Evolutionary conservation across 2,797 vertebrate genomes (phyloP), one percentile per base, ranked within the genome.

Genomic region (Phrynocephalus forsythii): DNA sequence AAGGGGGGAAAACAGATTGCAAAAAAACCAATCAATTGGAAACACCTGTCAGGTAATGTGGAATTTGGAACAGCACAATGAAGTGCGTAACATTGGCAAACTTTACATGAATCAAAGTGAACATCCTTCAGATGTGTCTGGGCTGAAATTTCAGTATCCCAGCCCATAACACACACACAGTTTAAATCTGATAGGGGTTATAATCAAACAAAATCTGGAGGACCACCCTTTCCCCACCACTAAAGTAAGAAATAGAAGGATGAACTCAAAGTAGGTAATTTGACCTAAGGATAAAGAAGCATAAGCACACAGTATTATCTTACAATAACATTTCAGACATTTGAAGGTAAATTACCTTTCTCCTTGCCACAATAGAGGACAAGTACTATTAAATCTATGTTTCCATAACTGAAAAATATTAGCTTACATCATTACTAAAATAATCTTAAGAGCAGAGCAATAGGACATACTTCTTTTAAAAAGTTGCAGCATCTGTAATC

Each of bases 11-110:
- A 4, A 60, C 0, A 75, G 2, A 22, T 33, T 1, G 63, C n/a
- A 92, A 94, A 87, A 63, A 68, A 24, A 44, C 71, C 11, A 72
- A 83, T 71, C 5, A 56, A 56, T 13, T 28, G 66, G 11, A 87
- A 52, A 28, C 7, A 33, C 6, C 11, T 2, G 8, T 78, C 16
- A 71, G 38, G 44, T 4, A 82, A 5, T 48, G 71, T 30, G 13
- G 30, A 44, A 26, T 26, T 79, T 30, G 72, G 5, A 44, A 72
- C 16, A 78, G 18, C 18, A 15, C 1, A 63, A 2, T 79, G 38
- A 50, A 5, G 50, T 15, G 28, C 13, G 13, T 20, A 86, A 66
- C 33, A 72, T 38, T 50, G 33, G 22, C 77, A 84, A 48, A 48
- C n/a, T 73, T 30, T 26, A 84, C 38, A 48, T 26, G 50, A 88